A percentile compares a stretch with the other conserved stretches of the same genome.
phyloP scores from a whole-genome alignment of 2,797 vertebrate species.

The Acomys russatus region DNA sequence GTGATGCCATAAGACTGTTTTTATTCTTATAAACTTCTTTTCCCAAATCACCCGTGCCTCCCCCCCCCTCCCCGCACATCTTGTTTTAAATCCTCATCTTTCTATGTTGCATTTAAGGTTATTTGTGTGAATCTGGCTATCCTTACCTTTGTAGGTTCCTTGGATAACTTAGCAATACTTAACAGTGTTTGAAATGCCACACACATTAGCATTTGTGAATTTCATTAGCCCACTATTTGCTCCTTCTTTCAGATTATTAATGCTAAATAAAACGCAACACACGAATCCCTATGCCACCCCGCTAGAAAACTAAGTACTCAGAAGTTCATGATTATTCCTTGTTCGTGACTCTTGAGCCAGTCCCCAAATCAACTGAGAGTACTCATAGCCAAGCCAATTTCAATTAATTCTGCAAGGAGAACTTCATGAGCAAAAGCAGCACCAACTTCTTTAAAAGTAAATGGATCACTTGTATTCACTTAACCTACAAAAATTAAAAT shows the following conservation, averaged over 20 bases:
- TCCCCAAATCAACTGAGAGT: conserved; percentile 78
- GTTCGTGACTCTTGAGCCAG: conserved; percentile 72
- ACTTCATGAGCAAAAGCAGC: conserved; percentile 73
- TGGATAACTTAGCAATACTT: conserved; percentile 67
- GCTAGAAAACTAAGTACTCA: conserved; percentile 71
- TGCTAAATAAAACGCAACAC: conserved; percentile 80
- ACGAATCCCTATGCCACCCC: conserved; percentile 60
- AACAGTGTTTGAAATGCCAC: conserved; percentile 66
- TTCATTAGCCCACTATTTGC: conserved; percentile 83
- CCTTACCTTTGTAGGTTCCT: conserved; percentile 60
- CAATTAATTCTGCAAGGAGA: conserved; percentile 77
- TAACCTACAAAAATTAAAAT: conserved; percentile 82
- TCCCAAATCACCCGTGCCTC: background rate
- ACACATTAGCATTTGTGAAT: conserved; percentile 78
- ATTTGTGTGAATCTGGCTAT: conserved; percentile 49
- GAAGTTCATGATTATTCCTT: conserved; percentile 82
- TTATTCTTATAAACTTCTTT: background rate
- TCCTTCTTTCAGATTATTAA: conserved; percentile 81
- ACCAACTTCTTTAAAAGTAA: conserved; percentile 80
- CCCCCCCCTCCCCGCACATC: background rate
- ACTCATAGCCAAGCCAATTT: conserved; percentile 71
- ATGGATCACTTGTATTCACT: conserved; percentile 80
- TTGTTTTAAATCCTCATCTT: conserved; percentile 25
- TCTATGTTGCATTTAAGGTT: conserved; percentile 31
- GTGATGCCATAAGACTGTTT: background rate